Evolutionary conservation across 2,888 invertebrate genomes (phyloP), one percentile per base, ranked within the genome.

Genomic region (Fragum whitleyi): DNA sequence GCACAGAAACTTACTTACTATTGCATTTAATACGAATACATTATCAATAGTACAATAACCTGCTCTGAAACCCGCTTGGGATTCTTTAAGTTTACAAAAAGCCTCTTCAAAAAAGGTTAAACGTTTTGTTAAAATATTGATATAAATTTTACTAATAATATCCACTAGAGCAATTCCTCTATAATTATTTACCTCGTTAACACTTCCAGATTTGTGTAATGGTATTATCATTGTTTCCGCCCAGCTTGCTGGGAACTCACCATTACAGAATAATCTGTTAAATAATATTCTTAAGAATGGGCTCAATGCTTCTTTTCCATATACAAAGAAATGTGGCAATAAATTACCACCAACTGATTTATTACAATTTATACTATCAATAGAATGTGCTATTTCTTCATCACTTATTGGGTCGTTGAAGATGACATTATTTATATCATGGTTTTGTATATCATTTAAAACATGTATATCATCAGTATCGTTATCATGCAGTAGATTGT

Each of bases 41-140:
- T 47, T 68, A 51, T 68, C 68, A 21, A 68, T 19, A 28, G 68
- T 47, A 19, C 26, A 68, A 47, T 68, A 68, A 26, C 68, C 68
- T 29, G 28, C 5, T 16, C 61, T 28, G 28, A 61, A 61, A 29
- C 61, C 61, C 11, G 47, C 11, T 26, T 68, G 68, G 14, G 47
- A 68, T 51, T 68, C 68, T 47, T n/a, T 5, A 19, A 68, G 14
- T 16, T 47, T 42, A 2, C 23, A 9, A 26, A 42, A 68, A 23
- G 28, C 28, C 19, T 68, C 28, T 47, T 9, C 47, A 47, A 47
- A 68, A 21, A 47, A 47, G 21, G 68, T 68, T 3, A 47, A 2
- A 2, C 68, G 21, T 47, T 19, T 47, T 6, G 26, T 68, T 28
- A 47, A 68, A 7, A 68, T 47, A 68, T 11, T 2, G 14, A 47